phyloP scores from a whole-genome alignment of 2,797 vertebrate species.

The Hippopotamyrus pictus region DNA sequence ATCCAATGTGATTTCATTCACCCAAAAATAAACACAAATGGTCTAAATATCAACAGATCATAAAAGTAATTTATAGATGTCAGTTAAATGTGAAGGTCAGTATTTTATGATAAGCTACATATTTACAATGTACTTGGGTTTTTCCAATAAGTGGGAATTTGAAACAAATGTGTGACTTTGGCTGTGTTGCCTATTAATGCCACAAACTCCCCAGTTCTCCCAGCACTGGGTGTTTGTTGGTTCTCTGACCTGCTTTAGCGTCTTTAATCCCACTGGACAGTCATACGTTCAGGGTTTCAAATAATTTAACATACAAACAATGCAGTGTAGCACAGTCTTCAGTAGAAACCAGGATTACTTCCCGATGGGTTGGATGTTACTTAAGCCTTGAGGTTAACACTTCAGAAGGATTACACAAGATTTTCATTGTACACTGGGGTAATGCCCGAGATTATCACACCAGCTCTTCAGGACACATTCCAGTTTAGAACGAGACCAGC shows the following conservation, averaged over 20 bases:
- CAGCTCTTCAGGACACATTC: not conserved
- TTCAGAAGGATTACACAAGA: not conserved
- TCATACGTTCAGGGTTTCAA: not conserved
- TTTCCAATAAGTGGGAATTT: not conserved
- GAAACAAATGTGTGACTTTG: not conserved
- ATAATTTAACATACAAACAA: not conserved
- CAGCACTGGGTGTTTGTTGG: not conserved
- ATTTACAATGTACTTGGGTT: not conserved
- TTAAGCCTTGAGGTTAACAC: not conserved
- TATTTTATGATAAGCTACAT: not conserved
- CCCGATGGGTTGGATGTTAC: no score
- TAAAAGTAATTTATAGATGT: not conserved
- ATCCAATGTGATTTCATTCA: not conserved
- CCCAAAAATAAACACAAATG: not conserved
- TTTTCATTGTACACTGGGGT: not conserved
- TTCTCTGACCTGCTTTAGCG: not conserved
- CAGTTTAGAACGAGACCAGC: not conserved
- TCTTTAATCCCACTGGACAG: not conserved
- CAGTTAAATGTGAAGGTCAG: not conserved
- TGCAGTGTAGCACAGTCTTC: not conserved
- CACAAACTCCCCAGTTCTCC: not conserved
- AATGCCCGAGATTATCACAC: not conserved
- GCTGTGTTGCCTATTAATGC: not conserved
- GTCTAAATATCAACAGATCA: not conserved
- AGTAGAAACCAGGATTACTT: not conserved